phyloP scores from a whole-genome alignment of 2,888 invertebrate genomes.

The Synergus japonicus region DNA sequence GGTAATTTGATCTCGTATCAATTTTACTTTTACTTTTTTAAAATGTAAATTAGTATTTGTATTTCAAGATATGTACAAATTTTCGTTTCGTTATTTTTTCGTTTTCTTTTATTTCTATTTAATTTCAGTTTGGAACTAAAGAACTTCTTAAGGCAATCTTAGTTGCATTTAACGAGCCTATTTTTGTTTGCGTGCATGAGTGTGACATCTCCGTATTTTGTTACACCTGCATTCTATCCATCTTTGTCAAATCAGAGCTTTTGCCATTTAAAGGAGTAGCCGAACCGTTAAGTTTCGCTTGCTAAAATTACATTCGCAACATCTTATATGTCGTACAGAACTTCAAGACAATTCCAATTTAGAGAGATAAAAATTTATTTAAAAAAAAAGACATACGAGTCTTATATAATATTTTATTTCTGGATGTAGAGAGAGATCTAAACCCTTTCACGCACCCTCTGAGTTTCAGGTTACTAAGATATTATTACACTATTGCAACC shows the following conservation, averaged over 20 bases:
- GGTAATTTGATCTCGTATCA: not conserved
- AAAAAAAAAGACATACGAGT: not conserved
- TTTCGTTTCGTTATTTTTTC: not conserved
- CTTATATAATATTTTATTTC: not conserved
- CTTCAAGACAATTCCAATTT: not conserved
- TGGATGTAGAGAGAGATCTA: not conserved
- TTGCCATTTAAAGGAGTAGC: slow-evolving; percentile 37
- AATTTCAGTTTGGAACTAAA: not conserved
- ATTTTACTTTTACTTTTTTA: not conserved
- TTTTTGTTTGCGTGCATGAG: slow-evolving; percentile 40
- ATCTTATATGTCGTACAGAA: not conserved
- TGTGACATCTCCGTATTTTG: slow-evolving; percentile 40
- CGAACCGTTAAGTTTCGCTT: slow-evolving; percentile 40
- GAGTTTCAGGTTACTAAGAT: not conserved
- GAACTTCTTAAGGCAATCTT: slow-evolving; percentile 8
- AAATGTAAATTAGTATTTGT: too few relatives aligned
- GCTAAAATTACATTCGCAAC: slow-evolving; percentile 32
- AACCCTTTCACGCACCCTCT: slow-evolving; percentile 15
- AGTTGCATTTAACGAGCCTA: slow-evolving; percentile 29
- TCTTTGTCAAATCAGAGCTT: slow-evolving; percentile 38
- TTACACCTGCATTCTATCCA: slow-evolving; percentile 39
- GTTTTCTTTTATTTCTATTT: not conserved
- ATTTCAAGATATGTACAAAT: not conserved
- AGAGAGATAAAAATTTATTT: not conserved
- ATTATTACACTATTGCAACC: not conserved